Percentiles rank a stretch among this genome's conserved stretches.
Evolutionary conservation across 2,888 invertebrate species (phyloP).

Genomic region (Eupithecia subumbrata): DNA sequence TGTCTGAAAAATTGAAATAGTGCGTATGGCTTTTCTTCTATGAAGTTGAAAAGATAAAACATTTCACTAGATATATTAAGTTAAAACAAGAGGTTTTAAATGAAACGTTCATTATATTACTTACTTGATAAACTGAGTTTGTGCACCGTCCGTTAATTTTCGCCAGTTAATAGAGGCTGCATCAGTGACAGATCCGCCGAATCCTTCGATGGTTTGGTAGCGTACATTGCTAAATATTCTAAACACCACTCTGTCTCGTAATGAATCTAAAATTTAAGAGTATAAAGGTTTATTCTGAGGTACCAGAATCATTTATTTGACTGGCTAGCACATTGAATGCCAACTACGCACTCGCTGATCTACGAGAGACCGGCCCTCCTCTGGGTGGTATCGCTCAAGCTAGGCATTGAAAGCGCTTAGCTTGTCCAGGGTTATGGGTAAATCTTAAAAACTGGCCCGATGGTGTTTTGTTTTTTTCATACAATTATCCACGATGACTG

Average conservation of each 20-base stretch:
- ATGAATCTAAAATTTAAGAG: slow-evolving; percentile 46
- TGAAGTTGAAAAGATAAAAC: background rate
- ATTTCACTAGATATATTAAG: background rate
- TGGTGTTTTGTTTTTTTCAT: too few relatives aligned
- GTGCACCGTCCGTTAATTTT: slow-evolving; percentile 79
- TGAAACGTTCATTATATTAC: background rate
- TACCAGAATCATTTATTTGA: background rate
- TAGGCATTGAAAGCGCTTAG: background rate
- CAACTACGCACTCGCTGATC: background rate
- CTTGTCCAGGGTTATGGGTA: background rate
- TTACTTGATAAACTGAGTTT: slow-evolving; percentile 67
- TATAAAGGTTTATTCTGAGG: background rate
- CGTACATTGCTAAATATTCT: slow-evolving; percentile 56
- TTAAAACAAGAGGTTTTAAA: too few relatives aligned
- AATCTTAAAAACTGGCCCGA: background rate
- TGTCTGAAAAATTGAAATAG: too few relatives aligned
- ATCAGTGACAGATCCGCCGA: slow-evolving; percentile 94
- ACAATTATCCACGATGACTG: too few relatives aligned
- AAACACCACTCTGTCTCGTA: slow-evolving; percentile 51
- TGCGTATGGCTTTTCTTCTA: too few relatives aligned
- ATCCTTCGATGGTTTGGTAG: slow-evolving; percentile 90
- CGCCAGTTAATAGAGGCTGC: slow-evolving; percentile 88
- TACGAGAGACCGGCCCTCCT: background rate
- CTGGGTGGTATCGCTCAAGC: background rate
- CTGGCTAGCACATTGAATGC: background rate